Evolutionary conservation across 64 coral and sea anemone species (phyloP).

Genomic region (Pachyseris speciosa): DNA sequence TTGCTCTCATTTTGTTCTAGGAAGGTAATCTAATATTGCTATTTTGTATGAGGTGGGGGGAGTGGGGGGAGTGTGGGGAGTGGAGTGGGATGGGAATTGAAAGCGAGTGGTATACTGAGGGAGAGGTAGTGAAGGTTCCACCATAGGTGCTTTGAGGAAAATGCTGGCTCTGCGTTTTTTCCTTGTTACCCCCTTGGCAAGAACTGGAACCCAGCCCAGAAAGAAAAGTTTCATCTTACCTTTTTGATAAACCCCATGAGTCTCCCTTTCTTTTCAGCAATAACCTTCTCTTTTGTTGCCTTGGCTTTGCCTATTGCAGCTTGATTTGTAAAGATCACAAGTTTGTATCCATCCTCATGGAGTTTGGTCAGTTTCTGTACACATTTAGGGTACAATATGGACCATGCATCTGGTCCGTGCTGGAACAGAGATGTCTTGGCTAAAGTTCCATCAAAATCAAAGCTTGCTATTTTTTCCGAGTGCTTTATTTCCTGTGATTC

Average conservation of each 20-base stretch:
- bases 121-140: too few relatives aligned
- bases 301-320: slow-evolving; percentile 83
- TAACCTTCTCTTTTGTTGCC: slow-evolving; percentile 61
- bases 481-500: slow-evolving; percentile 36
- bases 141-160: too few relatives aligned
- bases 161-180: too few relatives aligned
- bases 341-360: slow-evolving; percentile 68
- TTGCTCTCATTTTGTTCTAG: too few relatives aligned
- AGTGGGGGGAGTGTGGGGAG: too few relatives aligned
- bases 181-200: too few relatives aligned
- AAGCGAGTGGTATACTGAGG: too few relatives aligned
- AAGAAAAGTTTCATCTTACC: slow-evolving; percentile 5
- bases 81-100: too few relatives aligned
- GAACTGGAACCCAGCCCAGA: too few relatives aligned
- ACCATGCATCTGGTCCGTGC: slow-evolving; percentile 85
- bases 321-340: slow-evolving; percentile 93
- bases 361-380: slow-evolving; percentile 51
- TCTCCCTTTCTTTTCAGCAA: slow-evolving; percentile 75
- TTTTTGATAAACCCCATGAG: slow-evolving; percentile 66
- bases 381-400: slow-evolving; percentile 68
- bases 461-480: slow-evolving; percentile 76
- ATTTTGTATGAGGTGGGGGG: too few relatives aligned
- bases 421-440: slow-evolving; percentile 82
- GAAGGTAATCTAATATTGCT: too few relatives aligned
- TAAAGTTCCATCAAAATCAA: slow-evolving; percentile 88